Percentiles rank a stretch among this genome's conserved stretches.
Evolutionary conservation across 2,797 vertebrate species (phyloP).

Genomic region (Chrysocyon brachyurus): DNA sequence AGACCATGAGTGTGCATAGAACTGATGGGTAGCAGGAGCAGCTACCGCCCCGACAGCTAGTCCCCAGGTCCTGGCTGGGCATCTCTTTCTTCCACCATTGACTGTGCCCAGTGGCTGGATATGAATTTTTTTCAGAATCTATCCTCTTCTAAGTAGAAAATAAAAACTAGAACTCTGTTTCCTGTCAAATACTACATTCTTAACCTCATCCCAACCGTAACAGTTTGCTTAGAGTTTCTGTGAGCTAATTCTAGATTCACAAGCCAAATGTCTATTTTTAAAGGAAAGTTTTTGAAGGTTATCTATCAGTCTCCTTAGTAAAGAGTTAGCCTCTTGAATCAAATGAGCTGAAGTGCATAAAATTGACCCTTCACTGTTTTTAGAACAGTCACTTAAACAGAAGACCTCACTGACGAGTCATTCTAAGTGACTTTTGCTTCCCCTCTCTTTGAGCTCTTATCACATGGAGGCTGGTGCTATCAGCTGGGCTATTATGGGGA

Average conservation of each 20-base stretch:
- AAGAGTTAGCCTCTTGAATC: neutral
- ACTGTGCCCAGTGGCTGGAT: neutral
- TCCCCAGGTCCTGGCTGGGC: neutral
- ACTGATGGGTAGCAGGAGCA: neutral
- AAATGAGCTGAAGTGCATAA: conserved; percentile 28
- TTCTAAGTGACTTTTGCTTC: conserved; percentile 64
- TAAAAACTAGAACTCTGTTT: neutral
- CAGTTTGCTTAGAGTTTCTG: conserved; percentile 3
- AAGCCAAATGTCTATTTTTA: neutral
- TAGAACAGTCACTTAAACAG: conserved; percentile 39
- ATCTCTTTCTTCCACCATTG: neutral
- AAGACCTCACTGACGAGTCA: neutral
- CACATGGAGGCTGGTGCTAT: conserved; percentile 47
- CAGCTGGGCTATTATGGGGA: conserved; percentile 32
- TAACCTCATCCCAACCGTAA: neutral
- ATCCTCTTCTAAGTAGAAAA: neutral
- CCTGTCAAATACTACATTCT: neutral
- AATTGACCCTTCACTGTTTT: conserved; percentile 51
- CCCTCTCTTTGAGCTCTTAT: conserved; percentile 63
- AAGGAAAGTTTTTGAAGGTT: conserved; percentile 55
- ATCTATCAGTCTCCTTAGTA: neutral
- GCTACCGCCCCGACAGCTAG: neutral
- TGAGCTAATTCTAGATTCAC: conserved; percentile 11
- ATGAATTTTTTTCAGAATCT: neutral
- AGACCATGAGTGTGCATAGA: neutral